Base-by-base conservation (phyloP, 1,140 invertebrate genomes). In the Bombus haemorrhoidalis region DNA sequence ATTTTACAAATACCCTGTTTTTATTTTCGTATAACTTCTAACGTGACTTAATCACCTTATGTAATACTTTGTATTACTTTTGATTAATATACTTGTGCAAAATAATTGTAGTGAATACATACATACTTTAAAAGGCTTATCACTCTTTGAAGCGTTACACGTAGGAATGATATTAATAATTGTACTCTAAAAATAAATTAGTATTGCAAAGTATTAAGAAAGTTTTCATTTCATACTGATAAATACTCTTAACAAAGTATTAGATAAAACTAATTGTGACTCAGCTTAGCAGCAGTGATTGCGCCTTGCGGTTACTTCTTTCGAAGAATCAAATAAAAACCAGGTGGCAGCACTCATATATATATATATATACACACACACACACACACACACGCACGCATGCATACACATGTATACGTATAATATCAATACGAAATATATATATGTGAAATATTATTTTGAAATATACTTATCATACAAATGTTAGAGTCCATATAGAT, bases 341-440 rank as follows among this genome's bases (percentile, higher is more conserved):
- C 22, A 85, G 83, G 39, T 85, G 83, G 83, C 83, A 80, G 68
- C 77, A 85, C 82, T 8, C 22, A 62, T 2, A 34, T 39, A 47
- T 32, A 34, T 28, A n/a, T n/a, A n/a, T n/a, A n/a, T n/a, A 62
- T 1, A 62, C 4, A 43, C 0, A 47, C 0, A 15, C 0, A 43
- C 4, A n/a, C 4, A 13, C 0, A 15, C 0, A 3, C 0, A 12
- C 0, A 10, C 12, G 13, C 15, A 15, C 12, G 9, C 10, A 66
- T 34, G 15, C n/a, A 22, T 62, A 25, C 32, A 4, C 32, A 34
- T 9, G 47, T 53, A 53, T 53, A 2, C 18, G 22, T 22, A 53
- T 53, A 53, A 53, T 53, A 53, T 53, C 47, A 22, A 53, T 53
- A 22, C 47, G 6, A 53, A 53, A 37, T 22, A 41, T 4, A 34